Evolutionary conservation across 1,140 invertebrate species (phyloP), one percentile per base, ranked within the genome.

Genomic region (Aphis gossypii): DNA sequence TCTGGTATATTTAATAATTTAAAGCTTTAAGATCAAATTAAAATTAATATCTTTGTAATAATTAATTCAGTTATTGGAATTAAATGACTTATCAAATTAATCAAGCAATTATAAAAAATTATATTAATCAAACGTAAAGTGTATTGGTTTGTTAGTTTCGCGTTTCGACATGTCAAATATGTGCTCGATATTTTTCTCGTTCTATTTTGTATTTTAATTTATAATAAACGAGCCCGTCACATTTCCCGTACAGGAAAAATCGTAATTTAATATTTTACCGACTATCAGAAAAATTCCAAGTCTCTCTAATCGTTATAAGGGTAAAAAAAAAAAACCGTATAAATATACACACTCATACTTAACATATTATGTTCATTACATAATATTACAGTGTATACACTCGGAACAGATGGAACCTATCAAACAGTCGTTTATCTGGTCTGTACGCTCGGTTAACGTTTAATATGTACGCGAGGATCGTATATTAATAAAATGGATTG

Each of bases 401-500:
- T 86, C 84, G 25, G 41, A 86, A 86, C 87, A 54, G 35, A 89
- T 54, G 48, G 48, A 89, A 89, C n/a, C 87, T 54, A 54, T 89
- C 87, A 89, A 89, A 89, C 48, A 51, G 18, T 89, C n/a, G 48
- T 89, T 89, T 54, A 54, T 89, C 87, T 89, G 87, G 46, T 48
- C 20, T 89, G 38, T 41, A 56, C 51, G 88, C 35, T 38, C 30
- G 90, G 90, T 91, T 91, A 91, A 76, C 60, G 90, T 82, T 91
- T 76, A 46, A 91, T 48, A 44, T 82, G n/a, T n/a, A 30, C 30
- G 41, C 41, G 3, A 35, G 51, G 48, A 38, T 30, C 51, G 41
- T n/a, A 76, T 84, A 83, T 54, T 83, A 83, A 92, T 92, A 92
- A 83, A 83, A 92, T 54, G 54, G 46, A 92, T 92, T 92, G 91